Percentiles rank a stretch among this genome's conserved stretches.
phyloP scores from a whole-genome alignment of 2,888 invertebrate species.

The Branchellion lobata region DNA sequence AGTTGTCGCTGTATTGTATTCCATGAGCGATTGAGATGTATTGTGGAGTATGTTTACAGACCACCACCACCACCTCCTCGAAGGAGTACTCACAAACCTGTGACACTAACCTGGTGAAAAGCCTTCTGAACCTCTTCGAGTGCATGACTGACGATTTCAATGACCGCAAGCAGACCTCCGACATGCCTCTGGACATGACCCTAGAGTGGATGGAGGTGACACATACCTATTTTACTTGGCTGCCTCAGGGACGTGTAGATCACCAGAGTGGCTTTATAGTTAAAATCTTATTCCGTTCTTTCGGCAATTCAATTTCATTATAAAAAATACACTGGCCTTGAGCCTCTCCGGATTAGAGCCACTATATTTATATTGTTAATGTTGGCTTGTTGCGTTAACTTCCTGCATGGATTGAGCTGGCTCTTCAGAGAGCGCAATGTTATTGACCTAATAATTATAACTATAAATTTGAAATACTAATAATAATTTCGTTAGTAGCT shows the following conservation, averaged over 20 bases:
- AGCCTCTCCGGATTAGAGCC: no score
- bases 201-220: slow-evolving; percentile 35
- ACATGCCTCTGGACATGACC: slow-evolving; percentile 19
- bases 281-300: no score
- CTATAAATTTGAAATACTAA: background rate
- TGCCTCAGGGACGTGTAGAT: no score
- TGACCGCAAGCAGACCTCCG: slow-evolving; percentile 63
- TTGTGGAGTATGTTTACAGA: background rate
- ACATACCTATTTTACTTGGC: background rate
- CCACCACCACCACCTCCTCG: background rate
- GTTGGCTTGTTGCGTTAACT: background rate
- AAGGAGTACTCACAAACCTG: slow-evolving; percentile 83
- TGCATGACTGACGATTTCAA: slow-evolving; percentile 82
- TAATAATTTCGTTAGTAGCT: background rate
- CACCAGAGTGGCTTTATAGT: no score
- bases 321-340: no score
- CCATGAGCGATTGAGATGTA: background rate
- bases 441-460: background rate
- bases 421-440: background rate
- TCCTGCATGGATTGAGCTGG: background rate
- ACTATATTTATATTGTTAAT: background rate
- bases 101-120: slow-evolving; percentile 78
- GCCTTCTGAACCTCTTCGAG: slow-evolving; percentile 83
- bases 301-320: no score
- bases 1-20: background rate